Conservation (phyloP, 2,888 invertebrate species). For the Caenorhabditis sp. region DNA sequence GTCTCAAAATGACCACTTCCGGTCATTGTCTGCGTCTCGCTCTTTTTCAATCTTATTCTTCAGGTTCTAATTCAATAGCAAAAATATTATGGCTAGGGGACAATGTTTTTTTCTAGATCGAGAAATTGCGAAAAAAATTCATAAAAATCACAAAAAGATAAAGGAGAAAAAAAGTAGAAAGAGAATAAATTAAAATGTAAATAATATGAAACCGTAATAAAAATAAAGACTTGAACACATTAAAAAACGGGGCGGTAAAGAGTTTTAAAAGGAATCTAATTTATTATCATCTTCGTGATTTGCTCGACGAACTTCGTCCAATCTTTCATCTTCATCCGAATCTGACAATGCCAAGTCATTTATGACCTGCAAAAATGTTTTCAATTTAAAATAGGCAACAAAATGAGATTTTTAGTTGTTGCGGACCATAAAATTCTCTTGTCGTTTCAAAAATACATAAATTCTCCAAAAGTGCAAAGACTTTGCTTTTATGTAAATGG, state of each 20-base stretch:
- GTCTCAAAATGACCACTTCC: constrained; percentile 14
- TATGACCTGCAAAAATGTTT: constrained; percentile 49
- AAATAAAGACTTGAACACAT: constrained; percentile 8
- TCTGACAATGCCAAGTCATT: constrained; percentile 67
- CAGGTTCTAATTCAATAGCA: neutral
- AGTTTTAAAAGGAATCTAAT: constrained; percentile 25
- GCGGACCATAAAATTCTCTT: neutral
- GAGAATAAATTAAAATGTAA: neutral
- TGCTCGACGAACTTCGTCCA: constrained; percentile 38
- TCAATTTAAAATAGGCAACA: neutral
- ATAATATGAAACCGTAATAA: constrained; percentile 11
- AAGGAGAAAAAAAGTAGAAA: constrained; percentile 1
- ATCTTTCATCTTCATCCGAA: constrained; percentile 62
- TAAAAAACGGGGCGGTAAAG: neutral
- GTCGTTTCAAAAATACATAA: neutral
- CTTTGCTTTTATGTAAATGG: constrained; percentile 7
- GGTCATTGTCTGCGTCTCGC: constrained; percentile 4
- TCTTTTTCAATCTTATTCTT: neutral
- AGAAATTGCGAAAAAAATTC: neutral
- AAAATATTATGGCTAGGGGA: neutral
- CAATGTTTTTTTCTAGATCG: neutral
- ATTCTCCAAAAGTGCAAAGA: neutral
- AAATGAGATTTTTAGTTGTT: neutral
- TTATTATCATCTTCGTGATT: constrained; percentile 30
- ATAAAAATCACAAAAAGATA: neutral